Evolutionary conservation across 2,888 invertebrate species (phyloP), one percentile per base, ranked within the genome.

Genomic region (Eremobia ochroleuca): DNA sequence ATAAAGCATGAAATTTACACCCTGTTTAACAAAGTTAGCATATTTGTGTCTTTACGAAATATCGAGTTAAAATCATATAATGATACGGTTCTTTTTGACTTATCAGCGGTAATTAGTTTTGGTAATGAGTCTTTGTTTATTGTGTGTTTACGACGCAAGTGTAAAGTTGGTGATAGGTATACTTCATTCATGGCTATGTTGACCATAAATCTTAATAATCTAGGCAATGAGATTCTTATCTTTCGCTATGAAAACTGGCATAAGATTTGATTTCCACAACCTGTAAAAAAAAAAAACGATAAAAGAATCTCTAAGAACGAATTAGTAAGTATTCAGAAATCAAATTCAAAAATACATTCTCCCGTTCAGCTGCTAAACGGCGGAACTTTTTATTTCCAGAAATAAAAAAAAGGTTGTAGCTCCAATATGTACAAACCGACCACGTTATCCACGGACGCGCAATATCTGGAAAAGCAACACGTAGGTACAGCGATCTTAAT

Each of bases 1-100:
- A 87, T 61, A 72, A 72, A 74, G 81, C 88, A 83, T 88, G 79
- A 87, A 87, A 81, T 87, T 90, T 83, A 89, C 90, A 90, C 83
- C 87, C 86, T 88, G 88, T 86, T 89, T 85, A 85, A 85, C 87
- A 85, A 81, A 79, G 59, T 72, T 79, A 79, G 78, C 68, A 76
- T 73, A 81, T 55, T 79, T 76, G 61, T 70, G 58, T 76, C 65
- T 81, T 88, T 85, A 80, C 79, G 84, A 83, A 85, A 87, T 79
- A 79, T 76, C 13, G 15, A 70, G 58, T 37, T 73, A 65, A 75
- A 79, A 79, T 68, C 9, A 66, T 64, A 59, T 70, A 64, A 73
- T 72, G 64, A 31, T 76, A 76, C 58, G 61, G 69, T 74, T 71
- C 37, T 76, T 75, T 77, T 79, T 34, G 34, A 31, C 25, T 77